A percentile compares a stretch with the other conserved stretches of the same genome.
Evolutionary conservation across 2,113 vertebrate genomes (phyloP).

Genomic region (Hydrochoerus hydrochaeris): DNA sequence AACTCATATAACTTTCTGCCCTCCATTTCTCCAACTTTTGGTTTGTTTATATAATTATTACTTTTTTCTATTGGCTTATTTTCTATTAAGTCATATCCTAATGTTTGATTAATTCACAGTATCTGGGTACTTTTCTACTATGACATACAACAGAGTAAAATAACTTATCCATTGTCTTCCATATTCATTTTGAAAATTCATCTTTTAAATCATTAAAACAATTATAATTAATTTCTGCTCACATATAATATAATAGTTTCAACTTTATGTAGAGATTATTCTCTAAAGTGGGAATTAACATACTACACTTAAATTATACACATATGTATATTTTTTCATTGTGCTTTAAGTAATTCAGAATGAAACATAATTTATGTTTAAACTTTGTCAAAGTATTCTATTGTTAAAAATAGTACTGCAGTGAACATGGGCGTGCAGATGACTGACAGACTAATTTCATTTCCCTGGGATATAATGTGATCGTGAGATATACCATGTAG

Average conservation of each 20-base stretch:
- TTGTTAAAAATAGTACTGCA: background rate
- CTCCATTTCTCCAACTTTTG: background rate
- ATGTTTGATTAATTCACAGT: background rate
- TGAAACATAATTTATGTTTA: background rate
- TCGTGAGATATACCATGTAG: background rate
- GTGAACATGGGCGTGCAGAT: background rate
- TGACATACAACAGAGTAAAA: background rate
- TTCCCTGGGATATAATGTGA: background rate
- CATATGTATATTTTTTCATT: background rate
- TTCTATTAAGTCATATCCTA: background rate
- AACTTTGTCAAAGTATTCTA: background rate
- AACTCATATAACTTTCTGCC: background rate
- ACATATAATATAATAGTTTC: background rate
- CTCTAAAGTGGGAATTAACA: background rate
- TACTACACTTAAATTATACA: background rate
- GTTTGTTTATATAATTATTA: background rate
- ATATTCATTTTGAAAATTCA: background rate
- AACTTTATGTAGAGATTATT: background rate
- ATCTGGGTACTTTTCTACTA: background rate
- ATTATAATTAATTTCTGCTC: background rate
- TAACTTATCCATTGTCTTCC: background rate
- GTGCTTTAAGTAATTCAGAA: background rate
- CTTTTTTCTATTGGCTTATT: background rate
- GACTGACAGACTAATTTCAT: background rate
- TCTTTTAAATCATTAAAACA: background rate